Conservation (phyloP, 2,797 vertebrate genomes). For the Sebastes nivosus region DNA sequence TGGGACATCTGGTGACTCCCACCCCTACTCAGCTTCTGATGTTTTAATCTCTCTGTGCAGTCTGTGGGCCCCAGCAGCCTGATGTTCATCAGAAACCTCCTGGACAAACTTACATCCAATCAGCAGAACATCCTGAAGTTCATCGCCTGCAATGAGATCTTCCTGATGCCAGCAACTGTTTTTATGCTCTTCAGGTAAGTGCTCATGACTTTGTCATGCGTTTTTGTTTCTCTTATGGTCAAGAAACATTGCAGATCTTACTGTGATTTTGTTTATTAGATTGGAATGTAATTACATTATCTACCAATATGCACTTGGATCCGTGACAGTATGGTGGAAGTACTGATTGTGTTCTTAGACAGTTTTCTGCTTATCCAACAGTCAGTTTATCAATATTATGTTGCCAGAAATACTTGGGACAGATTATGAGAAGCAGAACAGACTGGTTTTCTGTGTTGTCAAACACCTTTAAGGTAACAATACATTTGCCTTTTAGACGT, state of each 20-base stretch:
- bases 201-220: neutral
- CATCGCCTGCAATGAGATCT: constrained; percentile 98
- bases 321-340: too few species aligned
- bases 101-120: constrained; percentile 93
- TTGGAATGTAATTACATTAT: neutral
- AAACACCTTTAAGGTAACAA: neutral
- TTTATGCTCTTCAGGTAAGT: constrained; percentile 94
- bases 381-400: neutral
- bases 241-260: neutral
- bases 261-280: neutral
- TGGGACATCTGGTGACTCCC: too few species aligned
- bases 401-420: neutral
- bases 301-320: neutral
- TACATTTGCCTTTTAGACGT: neutral
- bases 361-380: neutral
- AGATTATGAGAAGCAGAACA: neutral
- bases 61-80: constrained; percentile 90
- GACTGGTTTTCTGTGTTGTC: neutral
- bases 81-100: constrained; percentile 89
- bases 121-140: constrained; percentile 99
- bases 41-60: constrained; percentile 71
- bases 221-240: neutral
- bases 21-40: neutral
- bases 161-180: constrained; percentile 97
- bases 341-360: neutral